Conservation (phyloP, 2,888 invertebrate species). For the Podotricha telesiphe region DNA sequence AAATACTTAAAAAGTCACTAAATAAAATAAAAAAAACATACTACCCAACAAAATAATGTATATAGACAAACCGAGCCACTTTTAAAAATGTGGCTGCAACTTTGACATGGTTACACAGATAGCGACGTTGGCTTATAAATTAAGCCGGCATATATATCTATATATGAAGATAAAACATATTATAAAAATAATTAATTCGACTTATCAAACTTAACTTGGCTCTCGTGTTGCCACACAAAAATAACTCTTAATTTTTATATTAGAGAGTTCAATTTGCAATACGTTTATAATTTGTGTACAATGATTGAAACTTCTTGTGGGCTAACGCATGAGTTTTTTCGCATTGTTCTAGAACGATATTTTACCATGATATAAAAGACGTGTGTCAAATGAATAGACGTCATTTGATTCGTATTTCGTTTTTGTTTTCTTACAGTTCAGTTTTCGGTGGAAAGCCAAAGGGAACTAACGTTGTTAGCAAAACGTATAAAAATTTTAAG, state of each 20-base stretch:
- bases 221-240: constrained; percentile 30
- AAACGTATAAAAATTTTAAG: too few relatives aligned
- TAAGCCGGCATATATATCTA: constrained; percentile 25
- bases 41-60: not conserved
- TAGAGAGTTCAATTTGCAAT: constrained; percentile 39
- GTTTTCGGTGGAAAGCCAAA: too few relatives aligned
- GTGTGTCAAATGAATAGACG: not conserved
- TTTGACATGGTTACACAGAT: constrained; percentile 42
- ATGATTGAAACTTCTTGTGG: constrained; percentile 55
- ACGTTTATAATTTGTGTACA: constrained; percentile 45
- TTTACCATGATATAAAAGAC: constrained; percentile 7
- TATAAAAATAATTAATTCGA: constrained; percentile 48
- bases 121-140: constrained; percentile 40
- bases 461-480: too few relatives aligned
- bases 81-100: constrained; percentile 24
- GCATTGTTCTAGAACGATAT: constrained; percentile 28
- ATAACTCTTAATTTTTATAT: constrained; percentile 34
- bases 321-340: constrained; percentile 40
- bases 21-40: too few relatives aligned
- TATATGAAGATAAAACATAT: constrained; percentile 37
- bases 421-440: too few relatives aligned
- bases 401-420: not conserved
- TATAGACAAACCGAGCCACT: not conserved
- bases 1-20: too few relatives aligned
- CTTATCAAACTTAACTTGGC: constrained; percentile 53